Percentiles rank a stretch among this genome's conserved stretches.
These are phyloP conservation scores for Hartigia nigra DNA, from an alignment of 2,888 invertebrate species.

Conservation along the genomic window DNA sequence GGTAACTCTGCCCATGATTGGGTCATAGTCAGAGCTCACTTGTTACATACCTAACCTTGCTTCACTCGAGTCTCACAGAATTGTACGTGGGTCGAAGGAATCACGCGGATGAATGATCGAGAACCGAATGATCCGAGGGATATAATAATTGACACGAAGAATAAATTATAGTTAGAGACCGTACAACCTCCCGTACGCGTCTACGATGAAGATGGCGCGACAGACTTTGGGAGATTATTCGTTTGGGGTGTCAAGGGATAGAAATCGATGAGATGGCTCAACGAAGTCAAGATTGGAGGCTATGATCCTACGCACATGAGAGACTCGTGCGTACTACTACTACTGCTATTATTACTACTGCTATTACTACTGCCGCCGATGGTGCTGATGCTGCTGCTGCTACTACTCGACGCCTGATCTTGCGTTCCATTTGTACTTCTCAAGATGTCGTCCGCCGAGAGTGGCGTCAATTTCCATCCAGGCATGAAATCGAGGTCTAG, in stretches of 20 bases:
- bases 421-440: constrained; percentile 54
- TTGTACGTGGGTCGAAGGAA: neutral
- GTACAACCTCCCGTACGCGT: neutral
- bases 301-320: constrained; percentile 65
- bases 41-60: neutral
- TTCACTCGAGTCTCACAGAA: neutral
- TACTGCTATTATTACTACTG: constrained; percentile 35
- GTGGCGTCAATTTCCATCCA: constrained; percentile 70
- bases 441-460: constrained; percentile 67
- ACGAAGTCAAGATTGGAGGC: constrained; percentile 62
- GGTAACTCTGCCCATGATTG: neutral
- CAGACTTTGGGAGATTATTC: constrained; percentile 20
- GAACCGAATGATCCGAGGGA: neutral
- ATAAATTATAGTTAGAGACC: constrained; percentile 32
- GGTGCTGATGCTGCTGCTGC: constrained; percentile 39
- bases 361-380: constrained; percentile 36
- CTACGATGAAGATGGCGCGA: constrained; percentile 16
- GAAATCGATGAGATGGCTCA: constrained; percentile 64
- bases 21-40: neutral
- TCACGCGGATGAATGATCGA: neutral
- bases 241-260: constrained; percentile 56
- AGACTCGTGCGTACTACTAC: constrained; percentile 61
- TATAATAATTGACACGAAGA: constrained; percentile 59
- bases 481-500: constrained; percentile 74
- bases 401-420: constrained; percentile 30